Evolutionary conservation across 2,113 vertebrate genomes (phyloP), one percentile per base, ranked within the genome.

Genomic region (Cottus gobio): DNA sequence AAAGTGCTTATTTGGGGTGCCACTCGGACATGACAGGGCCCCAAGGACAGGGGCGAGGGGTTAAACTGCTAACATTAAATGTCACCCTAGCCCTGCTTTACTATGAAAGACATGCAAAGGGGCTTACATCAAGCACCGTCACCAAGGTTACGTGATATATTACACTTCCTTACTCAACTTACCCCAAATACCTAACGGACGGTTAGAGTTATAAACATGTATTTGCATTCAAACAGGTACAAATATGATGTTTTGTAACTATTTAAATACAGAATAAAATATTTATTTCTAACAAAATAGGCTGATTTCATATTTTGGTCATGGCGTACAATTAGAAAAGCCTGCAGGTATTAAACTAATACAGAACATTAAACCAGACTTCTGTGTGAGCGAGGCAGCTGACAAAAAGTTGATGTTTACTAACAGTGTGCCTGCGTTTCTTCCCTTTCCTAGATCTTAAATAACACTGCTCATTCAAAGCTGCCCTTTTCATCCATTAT

Each of bases 401-500:
- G 91, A 92, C 89, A 88, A 91, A 93, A 88, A 93, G 85, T 90
- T 90, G 91, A 90, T 90, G 89, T 90, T 93, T 87, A 91, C 86
- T 37, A 85, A 83, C 80, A 66, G 70, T 78, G 77, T 63, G 72
- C 74, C 79, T 48, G 39, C 13, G 50, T 79, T 85, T 89, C 71
- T 82, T 92, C 85, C 87, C 85, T 88, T 90, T 87, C 91, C 91
- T 86, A 88, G 90, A 93, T 87, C 91, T 93, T 94, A 89, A 94
- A 93, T 94, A 92, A 94, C 93, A 90, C 86, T 84, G 79, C 90
- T 93, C 91, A 93, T 89, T 90, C 90, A 90, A 92, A 91, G 84
- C 86, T 80, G 75, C 64, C 77, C 75, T 90, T 93, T 85, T 93
- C 93, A 95, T 95, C 87, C 89, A 96, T 95, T 89, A 95, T 96